Conservation (phyloP, 2,797 vertebrate species). For the Sus cebifrons region DNA sequence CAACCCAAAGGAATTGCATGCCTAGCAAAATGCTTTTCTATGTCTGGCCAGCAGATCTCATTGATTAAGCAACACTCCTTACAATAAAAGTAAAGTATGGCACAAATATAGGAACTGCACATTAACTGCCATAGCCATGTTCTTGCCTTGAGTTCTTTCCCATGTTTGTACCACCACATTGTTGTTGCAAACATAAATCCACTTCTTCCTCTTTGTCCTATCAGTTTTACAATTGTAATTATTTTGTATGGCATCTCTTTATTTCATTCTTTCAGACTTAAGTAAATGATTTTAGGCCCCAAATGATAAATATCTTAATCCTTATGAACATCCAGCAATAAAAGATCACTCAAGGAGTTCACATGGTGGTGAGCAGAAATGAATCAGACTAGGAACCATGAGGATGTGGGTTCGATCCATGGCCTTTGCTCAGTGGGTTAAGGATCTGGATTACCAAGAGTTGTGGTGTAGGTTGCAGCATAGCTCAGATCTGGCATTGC, state of each 20-base stretch:
- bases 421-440: too few species aligned
- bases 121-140: neutral
- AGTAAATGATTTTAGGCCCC: neutral
- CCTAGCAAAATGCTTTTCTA: slow-evolving; percentile 1
- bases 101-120: neutral
- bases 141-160: slow-evolving; percentile 14
- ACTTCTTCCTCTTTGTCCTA: neutral
- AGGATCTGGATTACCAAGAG: too few species aligned
- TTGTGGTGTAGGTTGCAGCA: too few species aligned
- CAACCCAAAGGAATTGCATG: slow-evolving; percentile 27
- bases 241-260: neutral
- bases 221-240: slow-evolving; percentile 17
- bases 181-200: neutral
- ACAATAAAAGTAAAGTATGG: slow-evolving; percentile 51
- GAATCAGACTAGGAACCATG: too few species aligned
- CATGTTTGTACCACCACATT: neutral
- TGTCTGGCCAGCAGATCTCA: neutral
- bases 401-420: too few species aligned
- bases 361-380: too few species aligned
- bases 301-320: slow-evolving; percentile 35
- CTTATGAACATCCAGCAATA: neutral
- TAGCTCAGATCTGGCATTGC: too few species aligned
- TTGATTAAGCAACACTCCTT: slow-evolving; percentile 29
- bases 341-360: neutral
- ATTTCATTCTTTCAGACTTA: slow-evolving; percentile 13